Evolutionary conservation across 2,113 vertebrate genomes (phyloP).

Genomic region (Talpa occidentalis): DNA sequence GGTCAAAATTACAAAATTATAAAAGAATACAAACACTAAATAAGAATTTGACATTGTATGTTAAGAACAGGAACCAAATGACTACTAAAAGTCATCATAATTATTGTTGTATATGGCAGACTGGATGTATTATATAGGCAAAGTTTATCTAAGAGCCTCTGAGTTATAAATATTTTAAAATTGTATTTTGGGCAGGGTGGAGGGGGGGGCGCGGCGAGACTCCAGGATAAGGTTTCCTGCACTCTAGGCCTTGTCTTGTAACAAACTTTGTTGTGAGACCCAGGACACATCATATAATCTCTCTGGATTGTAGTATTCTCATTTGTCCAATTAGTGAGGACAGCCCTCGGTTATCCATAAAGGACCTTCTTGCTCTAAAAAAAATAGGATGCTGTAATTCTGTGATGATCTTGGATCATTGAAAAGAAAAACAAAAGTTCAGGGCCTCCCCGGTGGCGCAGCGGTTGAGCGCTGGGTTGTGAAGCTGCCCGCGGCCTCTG

Average conservation of each 20-base stretch:
- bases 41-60: background rate
- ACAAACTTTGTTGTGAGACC: conserved; percentile 42
- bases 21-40: background rate
- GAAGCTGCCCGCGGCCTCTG: too few species aligned
- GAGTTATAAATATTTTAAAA: background rate
- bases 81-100: background rate
- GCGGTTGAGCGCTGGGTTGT: too few species aligned
- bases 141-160: background rate
- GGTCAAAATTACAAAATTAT: background rate
- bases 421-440: background rate
- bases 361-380: conserved; percentile 55
- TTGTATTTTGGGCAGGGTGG: background rate
- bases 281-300: conserved; percentile 32
- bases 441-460: too few species aligned
- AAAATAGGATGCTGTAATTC: conserved; percentile 71
- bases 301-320: conserved; percentile 75
- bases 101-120: background rate
- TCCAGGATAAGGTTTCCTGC: background rate
- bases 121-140: background rate
- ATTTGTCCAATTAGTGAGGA: conserved; percentile 72
- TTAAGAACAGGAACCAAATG: background rate
- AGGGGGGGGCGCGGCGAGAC: too few species aligned
- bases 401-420: conserved; percentile 60
- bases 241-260: background rate
- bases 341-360: conserved; percentile 42